phyloP scores from a whole-genome alignment of 1,140 invertebrate species.

The Pogonus chalceus region DNA sequence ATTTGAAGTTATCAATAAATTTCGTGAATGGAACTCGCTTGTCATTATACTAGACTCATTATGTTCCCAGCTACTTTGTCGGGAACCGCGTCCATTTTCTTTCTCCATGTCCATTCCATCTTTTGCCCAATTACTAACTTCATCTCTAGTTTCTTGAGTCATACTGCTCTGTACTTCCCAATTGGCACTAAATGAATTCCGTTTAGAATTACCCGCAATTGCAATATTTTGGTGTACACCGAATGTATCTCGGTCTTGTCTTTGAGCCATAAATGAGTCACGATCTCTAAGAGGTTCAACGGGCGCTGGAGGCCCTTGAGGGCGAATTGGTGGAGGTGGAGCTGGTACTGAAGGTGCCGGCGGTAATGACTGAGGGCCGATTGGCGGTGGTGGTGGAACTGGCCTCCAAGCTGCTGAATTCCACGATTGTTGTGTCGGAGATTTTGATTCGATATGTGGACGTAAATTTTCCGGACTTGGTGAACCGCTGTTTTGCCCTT shows the following conservation, averaged over 20 bases:
- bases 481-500: conserved; percentile 22
- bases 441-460: conserved; percentile 13
- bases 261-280: conserved; percentile 36
- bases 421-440: conserved; percentile 27
- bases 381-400: conserved; percentile 54
- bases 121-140: conserved; percentile 38
- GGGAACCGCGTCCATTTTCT: conserved; percentile 39
- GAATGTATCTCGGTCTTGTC: conserved; percentile 54
- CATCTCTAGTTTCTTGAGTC: conserved; percentile 32
- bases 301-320: conserved; percentile 53
- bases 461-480: conserved; percentile 35
- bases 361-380: conserved; percentile 50
- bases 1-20: conserved; percentile 37
- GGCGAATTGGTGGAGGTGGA: conserved; percentile 57
- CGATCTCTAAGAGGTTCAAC: conserved; percentile 45
- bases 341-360: conserved; percentile 51
- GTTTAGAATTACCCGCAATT: conserved; percentile 37
- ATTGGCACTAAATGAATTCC: conserved; percentile 53
- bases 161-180: conserved; percentile 53
- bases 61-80: conserved; percentile 36
- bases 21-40: conserved; percentile 37
- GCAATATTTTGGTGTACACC: conserved; percentile 50
- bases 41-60: conserved; percentile 39
- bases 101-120: conserved; percentile 35
- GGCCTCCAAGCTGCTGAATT: conserved; percentile 35